Conservation (phyloP, 2,888 invertebrate species). For the Sialis fuliginosa region DNA sequence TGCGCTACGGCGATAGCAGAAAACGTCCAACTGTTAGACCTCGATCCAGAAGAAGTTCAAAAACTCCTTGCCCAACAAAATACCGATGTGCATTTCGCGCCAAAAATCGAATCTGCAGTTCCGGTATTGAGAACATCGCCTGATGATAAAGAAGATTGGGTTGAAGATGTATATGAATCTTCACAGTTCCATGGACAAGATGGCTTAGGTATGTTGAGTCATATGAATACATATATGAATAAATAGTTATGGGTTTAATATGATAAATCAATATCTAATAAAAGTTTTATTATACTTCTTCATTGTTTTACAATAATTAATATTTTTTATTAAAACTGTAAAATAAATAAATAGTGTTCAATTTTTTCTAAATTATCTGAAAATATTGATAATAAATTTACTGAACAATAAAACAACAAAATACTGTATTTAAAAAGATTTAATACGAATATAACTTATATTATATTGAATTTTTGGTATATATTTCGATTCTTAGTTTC, state of each 20-base stretch:
- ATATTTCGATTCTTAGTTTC: background rate
- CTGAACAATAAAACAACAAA: too few species aligned
- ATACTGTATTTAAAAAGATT: too few species aligned
- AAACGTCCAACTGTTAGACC: conserved; percentile 19
- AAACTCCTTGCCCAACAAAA: conserved; percentile 23
- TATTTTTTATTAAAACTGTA: too few species aligned
- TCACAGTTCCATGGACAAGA: conserved; percentile 54
- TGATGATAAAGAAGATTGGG: conserved; percentile 39
- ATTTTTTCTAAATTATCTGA: too few species aligned
- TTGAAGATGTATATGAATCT: conserved; percentile 52
- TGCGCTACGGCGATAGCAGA: background rate
- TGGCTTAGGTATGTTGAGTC: conserved; percentile 12
- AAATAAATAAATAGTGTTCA: too few species aligned
- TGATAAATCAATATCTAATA: too few species aligned
- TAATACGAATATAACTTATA: background rate
- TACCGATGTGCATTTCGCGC: conserved; percentile 31
- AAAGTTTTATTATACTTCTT: too few species aligned
- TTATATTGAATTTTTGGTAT: conserved; percentile 24
- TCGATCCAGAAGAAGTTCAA: conserved; percentile 33
- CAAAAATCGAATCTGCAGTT: conserved; percentile 31
- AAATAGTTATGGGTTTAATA: too few species aligned
- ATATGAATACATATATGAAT: too few species aligned
- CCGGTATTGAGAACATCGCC: conserved; percentile 25
- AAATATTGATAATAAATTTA: too few species aligned
- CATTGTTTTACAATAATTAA: too few species aligned